Percentiles rank a stretch among this genome's conserved stretches.
phyloP scores from a whole-genome alignment of 2,797 vertebrate genomes.

The Cercopithecus mitis region DNA sequence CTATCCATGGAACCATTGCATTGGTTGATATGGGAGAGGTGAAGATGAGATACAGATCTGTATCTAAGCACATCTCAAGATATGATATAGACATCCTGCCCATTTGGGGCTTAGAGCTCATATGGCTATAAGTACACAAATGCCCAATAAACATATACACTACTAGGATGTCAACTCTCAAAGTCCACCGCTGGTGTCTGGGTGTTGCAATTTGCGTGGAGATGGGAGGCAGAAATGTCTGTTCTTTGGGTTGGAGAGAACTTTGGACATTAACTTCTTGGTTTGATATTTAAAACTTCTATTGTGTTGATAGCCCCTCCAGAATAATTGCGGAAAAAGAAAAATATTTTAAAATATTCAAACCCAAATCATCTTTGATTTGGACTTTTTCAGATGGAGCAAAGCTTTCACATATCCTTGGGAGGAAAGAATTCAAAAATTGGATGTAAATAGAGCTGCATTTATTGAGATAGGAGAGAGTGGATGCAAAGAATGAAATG shows the following conservation, averaged over 20 bases:
- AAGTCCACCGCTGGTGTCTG: not conserved
- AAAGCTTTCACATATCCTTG: slow-evolving; percentile 52
- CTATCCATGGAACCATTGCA: not conserved
- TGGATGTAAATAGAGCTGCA: slow-evolving; percentile 64
- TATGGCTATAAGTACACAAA: not conserved
- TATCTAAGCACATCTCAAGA: not conserved
- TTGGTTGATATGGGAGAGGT: not conserved
- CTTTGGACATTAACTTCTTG: slow-evolving; percentile 53
- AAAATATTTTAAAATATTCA: slow-evolving; percentile 50
- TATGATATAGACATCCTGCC: not conserved
- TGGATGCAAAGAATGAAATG: slow-evolving; percentile 68
- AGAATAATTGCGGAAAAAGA: slow-evolving; percentile 32
- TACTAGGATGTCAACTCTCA: not conserved
- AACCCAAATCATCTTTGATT: slow-evolving; percentile 47
- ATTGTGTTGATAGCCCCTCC: not conserved
- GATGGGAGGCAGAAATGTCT: slow-evolving; percentile 4
- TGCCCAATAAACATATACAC: not conserved
- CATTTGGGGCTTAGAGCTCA: not conserved
- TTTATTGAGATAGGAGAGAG: slow-evolving; percentile 47
- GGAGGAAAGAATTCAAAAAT: slow-evolving; percentile 70
- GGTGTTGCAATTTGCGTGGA: slow-evolving; percentile 22
- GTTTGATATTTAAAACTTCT: slow-evolving; percentile 16
- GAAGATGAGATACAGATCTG: not conserved
- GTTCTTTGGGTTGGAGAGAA: not conserved
- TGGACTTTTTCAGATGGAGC: not conserved